Conservation (phyloP, 2,888 invertebrate genomes). For the Xanthorhoe spadicearia region DNA sequence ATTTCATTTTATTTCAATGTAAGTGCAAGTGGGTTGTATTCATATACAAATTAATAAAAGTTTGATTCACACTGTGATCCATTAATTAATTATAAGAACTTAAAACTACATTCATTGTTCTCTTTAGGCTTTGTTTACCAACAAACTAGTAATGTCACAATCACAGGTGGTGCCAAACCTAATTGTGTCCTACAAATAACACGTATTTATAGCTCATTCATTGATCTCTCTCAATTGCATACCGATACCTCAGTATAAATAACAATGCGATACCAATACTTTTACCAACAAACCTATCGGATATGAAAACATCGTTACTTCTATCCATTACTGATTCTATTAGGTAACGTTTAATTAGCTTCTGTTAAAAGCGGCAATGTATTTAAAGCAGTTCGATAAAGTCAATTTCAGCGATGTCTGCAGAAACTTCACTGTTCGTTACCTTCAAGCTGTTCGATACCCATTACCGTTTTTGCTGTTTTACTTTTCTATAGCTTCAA, state of each 20-base stretch:
- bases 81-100: neutral
- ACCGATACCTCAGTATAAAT: conserved; percentile 36
- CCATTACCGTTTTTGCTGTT: conserved; percentile 4
- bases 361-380: neutral
- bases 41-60: no score
- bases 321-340: neutral
- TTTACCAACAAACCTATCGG: conserved; percentile 32
- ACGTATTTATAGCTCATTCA: conserved; percentile 58
- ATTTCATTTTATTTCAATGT: no score
- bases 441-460: neutral
- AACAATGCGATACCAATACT: conserved; percentile 53
- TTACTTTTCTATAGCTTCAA: neutral
- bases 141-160: conserved; percentile 26
- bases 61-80: no score
- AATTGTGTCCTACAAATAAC: conserved; percentile 36
- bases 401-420: neutral
- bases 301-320: neutral
- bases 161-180: conserved; percentile 29
- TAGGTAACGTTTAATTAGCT: neutral
- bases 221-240: conserved; percentile 70
- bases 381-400: neutral
- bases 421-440: neutral
- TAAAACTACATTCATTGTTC: neutral
- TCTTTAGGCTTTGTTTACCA: conserved; percentile 27
- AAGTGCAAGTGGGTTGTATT: no score